Base-by-base conservation (phyloP, 2,113 vertebrate genomes). In the Bucco capensis region DNA sequence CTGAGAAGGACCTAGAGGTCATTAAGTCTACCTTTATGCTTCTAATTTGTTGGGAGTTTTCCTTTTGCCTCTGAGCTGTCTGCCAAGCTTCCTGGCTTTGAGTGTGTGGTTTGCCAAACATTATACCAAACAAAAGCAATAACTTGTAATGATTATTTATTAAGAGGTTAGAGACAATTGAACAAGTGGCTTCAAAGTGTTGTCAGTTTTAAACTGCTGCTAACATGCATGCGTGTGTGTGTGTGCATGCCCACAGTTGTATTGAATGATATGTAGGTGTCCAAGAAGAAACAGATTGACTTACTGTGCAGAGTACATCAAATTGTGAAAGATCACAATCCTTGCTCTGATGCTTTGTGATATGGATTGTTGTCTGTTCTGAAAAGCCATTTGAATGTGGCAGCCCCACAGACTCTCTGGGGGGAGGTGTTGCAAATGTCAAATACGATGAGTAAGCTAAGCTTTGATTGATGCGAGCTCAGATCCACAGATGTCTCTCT, bases 51-150 rank as follows among this genome's bases (percentile, higher is more conserved):
- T 96, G 40, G 28, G 46, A 74, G 38, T 92, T 83, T 82, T 88
- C 62, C 81, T 84, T 91, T 71, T 86, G 65, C 94, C 92, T 76
- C 92, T 81, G 66, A 87, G 24, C 91, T 92, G 94, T 94, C 95
- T 97, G 88, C 92, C 44, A 18, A 90, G 67, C 89, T 95, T 97
- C 92, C 94, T 95, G 96, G 44, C 54, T 79, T 96, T 90, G 85
- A 72, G 76, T 77, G 82, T 67, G 50, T 89, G n/a, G n/a, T 91
- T 94, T 96, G 94, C 89, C 80, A 86, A 96, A 83, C 85, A 54
- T 79, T 30, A 23, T 15, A 51, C 10, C 7, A 92, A 94, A 64
- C 60, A 76, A 89, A 88, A 88, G 31, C 23, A n/a, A 25, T 79
- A 80, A 76, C 47, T 87, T 51, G 84, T 86, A 77, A 62, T 47